A percentile compares a stretch with the other conserved stretches of the same genome.
phyloP scores from a whole-genome alignment of 1,140 invertebrate genomes.

The Drosophila simulans region DNA sequence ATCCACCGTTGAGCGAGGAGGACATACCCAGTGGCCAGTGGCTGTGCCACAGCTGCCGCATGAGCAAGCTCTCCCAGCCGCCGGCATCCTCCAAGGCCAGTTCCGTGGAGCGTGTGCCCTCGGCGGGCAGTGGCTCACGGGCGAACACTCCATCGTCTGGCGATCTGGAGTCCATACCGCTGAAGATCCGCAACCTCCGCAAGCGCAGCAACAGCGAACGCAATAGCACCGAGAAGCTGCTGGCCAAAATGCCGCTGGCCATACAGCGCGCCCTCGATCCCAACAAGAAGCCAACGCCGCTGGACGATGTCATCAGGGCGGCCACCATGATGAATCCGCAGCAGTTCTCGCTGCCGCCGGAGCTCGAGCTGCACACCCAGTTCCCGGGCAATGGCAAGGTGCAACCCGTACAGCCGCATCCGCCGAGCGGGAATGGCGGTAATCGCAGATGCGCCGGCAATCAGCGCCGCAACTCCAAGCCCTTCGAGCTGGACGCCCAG shows the following conservation, averaged over 20 bases:
- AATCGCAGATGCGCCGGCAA: slow-evolving; percentile 50
- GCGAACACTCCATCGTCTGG: slow-evolving; percentile 73
- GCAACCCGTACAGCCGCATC: slow-evolving; percentile 65
- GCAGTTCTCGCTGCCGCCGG: slow-evolving; percentile 94
- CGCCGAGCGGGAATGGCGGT: slow-evolving; percentile 52
- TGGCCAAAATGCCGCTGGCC: slow-evolving; percentile 69
- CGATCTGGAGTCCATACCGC: slow-evolving; percentile 74
- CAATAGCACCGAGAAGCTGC: slow-evolving; percentile 74
- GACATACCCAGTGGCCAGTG: slow-evolving; percentile 96
- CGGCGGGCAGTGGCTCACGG: slow-evolving; percentile 60
- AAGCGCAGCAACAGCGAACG: slow-evolving; percentile 81
- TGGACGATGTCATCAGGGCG: slow-evolving; percentile 91
- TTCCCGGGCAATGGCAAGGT: slow-evolving; percentile 93
- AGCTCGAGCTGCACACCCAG: slow-evolving; percentile 90
- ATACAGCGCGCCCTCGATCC: slow-evolving; percentile 75
- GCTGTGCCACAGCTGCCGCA: slow-evolving; percentile 93
- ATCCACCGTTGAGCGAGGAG: slow-evolving; percentile 94
- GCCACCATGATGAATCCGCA: slow-evolving; percentile 93
- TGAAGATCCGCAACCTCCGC: slow-evolving; percentile 78
- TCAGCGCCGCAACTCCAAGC: slow-evolving; percentile 80
- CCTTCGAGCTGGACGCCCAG: slow-evolving; percentile 90
- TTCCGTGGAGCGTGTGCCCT: slow-evolving; percentile 74
- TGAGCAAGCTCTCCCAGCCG: slow-evolving; percentile 71
- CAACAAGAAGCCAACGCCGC: slow-evolving; percentile 86
- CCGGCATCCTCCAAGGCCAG: slow-evolving; percentile 61